These are phyloP conservation scores for Blastobasis adustella DNA, from an alignment of 2,888 invertebrate species.

Conservation along the genomic window DNA sequence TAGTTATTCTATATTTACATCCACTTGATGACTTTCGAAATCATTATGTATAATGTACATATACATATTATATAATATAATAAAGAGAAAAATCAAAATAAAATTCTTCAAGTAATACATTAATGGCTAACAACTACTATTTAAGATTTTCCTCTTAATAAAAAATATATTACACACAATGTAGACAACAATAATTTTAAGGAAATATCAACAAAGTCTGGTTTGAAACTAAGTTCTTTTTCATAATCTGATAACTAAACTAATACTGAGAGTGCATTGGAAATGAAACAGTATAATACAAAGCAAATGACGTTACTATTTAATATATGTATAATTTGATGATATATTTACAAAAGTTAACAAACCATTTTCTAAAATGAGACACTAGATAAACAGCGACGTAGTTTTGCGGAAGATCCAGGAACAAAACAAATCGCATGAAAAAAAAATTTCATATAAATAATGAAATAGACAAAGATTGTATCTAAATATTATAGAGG, in stretches of 20 bases:
- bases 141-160: conserved; percentile 72
- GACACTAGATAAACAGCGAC: conserved; percentile 26
- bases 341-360: conserved; percentile 67
- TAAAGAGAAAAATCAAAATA: conserved; percentile 73
- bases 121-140: conserved; percentile 70
- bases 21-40: conserved; percentile 66
- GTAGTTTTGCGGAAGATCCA: conserved; percentile 8
- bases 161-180: conserved; percentile 68
- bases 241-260: conserved; percentile 6
- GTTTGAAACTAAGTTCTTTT: conserved; percentile 34
- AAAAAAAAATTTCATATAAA: no score
- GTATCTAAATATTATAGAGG: no score
- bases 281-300: conserved; percentile 47
- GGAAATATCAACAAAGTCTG: conserved; percentile 56
- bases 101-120: conserved; percentile 73
- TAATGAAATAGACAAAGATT: no score
- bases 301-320: conserved; percentile 28
- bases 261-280: conserved; percentile 61
- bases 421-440: no score
- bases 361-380: conserved; percentile 44
- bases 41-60: conserved; percentile 68
- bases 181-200: conserved; percentile 55
- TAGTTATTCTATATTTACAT: conserved; percentile 68
- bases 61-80: conserved; percentile 66
- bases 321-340: conserved; percentile 32